Evolutionary conservation across 1,140 invertebrate genomes (phyloP), one percentile per base, ranked within the genome.

Genomic region (Achatina immaculata): DNA sequence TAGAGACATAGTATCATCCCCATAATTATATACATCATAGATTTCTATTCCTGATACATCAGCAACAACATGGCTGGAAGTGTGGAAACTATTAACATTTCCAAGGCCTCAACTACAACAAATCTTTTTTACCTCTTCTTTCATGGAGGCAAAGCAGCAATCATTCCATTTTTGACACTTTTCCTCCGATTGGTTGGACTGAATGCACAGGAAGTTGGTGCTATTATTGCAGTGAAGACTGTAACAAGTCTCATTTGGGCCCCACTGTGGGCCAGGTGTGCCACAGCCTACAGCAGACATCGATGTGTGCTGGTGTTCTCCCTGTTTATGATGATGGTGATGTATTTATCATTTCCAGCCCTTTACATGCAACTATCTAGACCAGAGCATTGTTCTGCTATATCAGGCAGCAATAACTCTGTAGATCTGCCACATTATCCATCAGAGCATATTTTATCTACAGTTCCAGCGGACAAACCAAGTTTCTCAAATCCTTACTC

Each of bases 101-200:
- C 83, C 19, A 82, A 82, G 55, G 86, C 88, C 28, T 81, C 88
- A 42, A 83, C 87, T 21, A 65, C 86, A 14, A 89, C 87, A 71
- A 90, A 90, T 72, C 72, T 88, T 21, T 90, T 88, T 81, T 85
- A 88, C 69, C 85, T 90, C 58, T 87, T 89, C 34, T 86, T 88
- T 74, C 83, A 88, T 78, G 89, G 88, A n/a, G 86, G 83, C 31
- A 89, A 89, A 83, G 83, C 88, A 48, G 88, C 87, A 68, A 80
- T 90, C 19, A 78, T 90, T 31, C 90, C 90, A 55, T 90, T 90
- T 80, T 82, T 90, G 34, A 88, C 90, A 28, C 71, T 90, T 24
- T 90, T 88, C 73, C 86, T 89, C n/a, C 85, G 88, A 45, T 72
- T 86, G 6, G 51, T 90, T 34, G 90, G 90, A 72, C 81, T 90